Base-by-base conservation (phyloP, 2,113 vertebrate genomes). In the Heterotilapia buettikoferi region DNA sequence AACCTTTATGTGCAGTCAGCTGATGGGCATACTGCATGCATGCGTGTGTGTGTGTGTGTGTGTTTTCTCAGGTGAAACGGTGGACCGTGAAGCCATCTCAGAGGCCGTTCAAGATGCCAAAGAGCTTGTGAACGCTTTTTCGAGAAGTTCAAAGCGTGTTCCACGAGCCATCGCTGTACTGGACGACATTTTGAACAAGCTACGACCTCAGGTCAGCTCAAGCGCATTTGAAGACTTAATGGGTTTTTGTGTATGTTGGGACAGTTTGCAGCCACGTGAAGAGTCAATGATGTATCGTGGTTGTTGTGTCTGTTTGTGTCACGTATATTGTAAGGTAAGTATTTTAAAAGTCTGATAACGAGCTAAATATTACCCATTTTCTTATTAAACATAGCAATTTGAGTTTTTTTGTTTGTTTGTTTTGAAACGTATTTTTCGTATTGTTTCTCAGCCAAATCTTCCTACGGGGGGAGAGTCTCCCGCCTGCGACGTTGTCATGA, bases 51-150 rank as follows among this genome's bases (percentile, higher is more conserved):
- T 84, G 2, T 47, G 52, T 84, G 43, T 14, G 24, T 84, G 40
- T 66, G n/a, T 91, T 43, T 84, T 68, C 18, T 29, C 92, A 98
- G 97, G 93, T 92, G 88, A 93, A 79, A 80, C 66, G 6, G 36
- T 93, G 50, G 95, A 97, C 68, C 68, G 76, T 6, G 79, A 83
- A 84, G 82, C 95, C 63, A 45, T 91, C 3, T 8, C 18, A 50
- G 8, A 88, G 24, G 84, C 96, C 38, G 93, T 98, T 21, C 92
- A 90, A 89, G 95, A 97, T 87, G 97, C 97, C 3, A 96, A 95
- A 92, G 96, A 88, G 16, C 59, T 98, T 12, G 91, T 98, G 54
- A 91, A 96, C 80, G 96, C 92, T 16, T 98, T 98, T 93, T 94
- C 91, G 84, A 94, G 92, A 52, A 95, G 96, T 81, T 97, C 97